phyloP scores from a whole-genome alignment of 2,797 vertebrate species.

The Poecilia picta region DNA sequence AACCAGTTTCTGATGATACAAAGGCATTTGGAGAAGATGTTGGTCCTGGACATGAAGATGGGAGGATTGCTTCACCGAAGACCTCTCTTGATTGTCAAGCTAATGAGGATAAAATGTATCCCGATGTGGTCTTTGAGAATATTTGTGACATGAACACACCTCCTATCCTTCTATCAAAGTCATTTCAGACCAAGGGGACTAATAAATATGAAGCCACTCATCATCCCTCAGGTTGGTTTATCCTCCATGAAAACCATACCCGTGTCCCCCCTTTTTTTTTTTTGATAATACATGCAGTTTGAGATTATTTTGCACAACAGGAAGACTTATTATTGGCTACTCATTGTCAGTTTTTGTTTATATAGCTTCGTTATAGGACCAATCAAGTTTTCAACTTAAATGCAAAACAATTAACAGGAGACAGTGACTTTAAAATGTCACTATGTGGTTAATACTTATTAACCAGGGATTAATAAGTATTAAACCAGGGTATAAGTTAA shows the following conservation, averaged over 20 bases:
- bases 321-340: background rate
- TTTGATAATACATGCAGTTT: background rate
- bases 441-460: too few species aligned
- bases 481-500: background rate
- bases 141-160: constrained; percentile 38
- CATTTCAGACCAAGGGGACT: constrained; percentile 66
- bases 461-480: too few species aligned
- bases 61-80: constrained; percentile 13
- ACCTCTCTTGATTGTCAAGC: constrained; percentile 8
- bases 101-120: constrained; percentile 14
- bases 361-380: background rate
- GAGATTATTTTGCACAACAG: background rate
- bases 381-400: background rate
- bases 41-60: constrained; percentile 26
- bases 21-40: constrained; percentile 14
- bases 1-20: constrained; percentile 23
- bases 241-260: constrained; percentile 1
- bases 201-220: constrained; percentile 59
- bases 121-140: constrained; percentile 40
- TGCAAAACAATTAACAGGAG: background rate
- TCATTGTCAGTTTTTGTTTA: background rate
- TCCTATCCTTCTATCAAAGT: background rate
- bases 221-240: constrained; percentile 81
- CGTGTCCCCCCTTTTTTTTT: background rate
- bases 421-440: background rate